A percentile compares a stretch with the other conserved stretches of the same genome.
Conservation (phyloP, 1,140 invertebrate genomes). For the Drosophila lowei region DNA sequence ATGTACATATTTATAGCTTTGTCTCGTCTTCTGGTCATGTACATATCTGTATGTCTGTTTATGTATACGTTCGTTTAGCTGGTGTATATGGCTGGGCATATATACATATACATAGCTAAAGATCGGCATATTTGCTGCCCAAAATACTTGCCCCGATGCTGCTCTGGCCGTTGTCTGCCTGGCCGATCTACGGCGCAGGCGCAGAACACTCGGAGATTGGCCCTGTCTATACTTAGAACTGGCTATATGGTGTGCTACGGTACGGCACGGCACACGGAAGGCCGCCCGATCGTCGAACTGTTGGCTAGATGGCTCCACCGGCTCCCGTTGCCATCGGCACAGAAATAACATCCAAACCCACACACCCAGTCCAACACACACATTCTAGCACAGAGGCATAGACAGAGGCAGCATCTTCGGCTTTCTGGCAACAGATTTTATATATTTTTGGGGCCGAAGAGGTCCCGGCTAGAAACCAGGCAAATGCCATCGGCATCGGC, state of each 20-base stretch:
- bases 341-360: slow-evolving; percentile 60
- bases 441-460: slow-evolving; percentile 23
- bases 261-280: slow-evolving; percentile 49
- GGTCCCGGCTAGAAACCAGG: slow-evolving; percentile 50
- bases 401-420: slow-evolving; percentile 36
- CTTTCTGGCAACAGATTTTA: slow-evolving; percentile 58
- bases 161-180: slow-evolving; percentile 23
- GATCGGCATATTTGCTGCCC: slow-evolving; percentile 17
- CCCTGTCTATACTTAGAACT: slow-evolving; percentile 65
- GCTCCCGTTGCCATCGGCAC: slow-evolving; percentile 44
- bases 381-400: slow-evolving; percentile 35
- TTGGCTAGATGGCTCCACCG: slow-evolving; percentile 50
- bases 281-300: slow-evolving; percentile 73
- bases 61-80: slow-evolving; percentile 9
- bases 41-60: slow-evolving; percentile 16
- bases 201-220: slow-evolving; percentile 35
- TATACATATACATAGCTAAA: slow-evolving; percentile 15
- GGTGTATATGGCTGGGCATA: slow-evolving; percentile 55
- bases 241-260: slow-evolving; percentile 43
- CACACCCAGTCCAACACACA: slow-evolving; percentile 24
- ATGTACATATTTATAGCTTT: slow-evolving; percentile 76
- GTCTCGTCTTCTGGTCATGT: slow-evolving; percentile 73
- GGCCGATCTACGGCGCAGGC: slow-evolving; percentile 56
- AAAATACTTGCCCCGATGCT: slow-evolving; percentile 39
- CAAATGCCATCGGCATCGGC: slow-evolving; percentile 66